Evolutionary conservation across 2,113 vertebrate species (phyloP).

Genomic region (Nibea albiflora): DNA sequence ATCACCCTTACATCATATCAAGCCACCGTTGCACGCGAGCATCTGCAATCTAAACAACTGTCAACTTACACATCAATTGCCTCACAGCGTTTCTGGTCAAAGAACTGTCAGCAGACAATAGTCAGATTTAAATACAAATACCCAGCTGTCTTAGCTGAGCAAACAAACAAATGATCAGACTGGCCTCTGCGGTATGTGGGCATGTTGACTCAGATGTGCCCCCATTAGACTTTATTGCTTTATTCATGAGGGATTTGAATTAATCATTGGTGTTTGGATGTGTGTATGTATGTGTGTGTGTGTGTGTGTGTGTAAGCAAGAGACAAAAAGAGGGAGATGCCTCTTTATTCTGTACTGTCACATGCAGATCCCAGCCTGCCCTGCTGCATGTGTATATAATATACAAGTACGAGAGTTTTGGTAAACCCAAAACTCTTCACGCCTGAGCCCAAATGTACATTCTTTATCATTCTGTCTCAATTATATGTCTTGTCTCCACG

Average conservation of each 20-base stretch:
- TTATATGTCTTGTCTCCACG: background rate
- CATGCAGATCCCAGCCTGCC: background rate
- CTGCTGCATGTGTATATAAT: slow-evolving; percentile 1
- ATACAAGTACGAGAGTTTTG: background rate
- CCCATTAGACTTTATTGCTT: slow-evolving; percentile 75
- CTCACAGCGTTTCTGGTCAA: slow-evolving; percentile 39
- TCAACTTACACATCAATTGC: slow-evolving; percentile 21
- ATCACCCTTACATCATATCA: background rate
- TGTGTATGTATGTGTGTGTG: slow-evolving; percentile 31
- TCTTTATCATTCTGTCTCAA: background rate
- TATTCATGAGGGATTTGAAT: slow-evolving; percentile 72
- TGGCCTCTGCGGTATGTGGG: slow-evolving; percentile 41
- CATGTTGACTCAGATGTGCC: slow-evolving; percentile 70
- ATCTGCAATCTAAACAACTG: slow-evolving; percentile 31
- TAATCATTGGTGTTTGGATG: slow-evolving; percentile 55
- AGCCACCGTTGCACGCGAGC: background rate
- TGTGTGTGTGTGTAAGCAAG: slow-evolving; percentile 21
- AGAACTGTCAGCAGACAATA: slow-evolving; percentile 25
- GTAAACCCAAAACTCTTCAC: background rate
- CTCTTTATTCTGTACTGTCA: slow-evolving; percentile 10
- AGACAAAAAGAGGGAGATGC: slow-evolving; percentile 1
- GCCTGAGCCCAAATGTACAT: background rate
- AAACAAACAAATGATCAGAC: slow-evolving; percentile 63
- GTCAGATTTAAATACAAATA: slow-evolving; percentile 76
- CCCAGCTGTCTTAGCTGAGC: slow-evolving; percentile 67